Percentiles rank a stretch among this genome's conserved stretches.
These are phyloP conservation scores for Caretta caretta DNA, from an alignment of 2,113 vertebrate genomes.

Conservation along the genomic window DNA sequence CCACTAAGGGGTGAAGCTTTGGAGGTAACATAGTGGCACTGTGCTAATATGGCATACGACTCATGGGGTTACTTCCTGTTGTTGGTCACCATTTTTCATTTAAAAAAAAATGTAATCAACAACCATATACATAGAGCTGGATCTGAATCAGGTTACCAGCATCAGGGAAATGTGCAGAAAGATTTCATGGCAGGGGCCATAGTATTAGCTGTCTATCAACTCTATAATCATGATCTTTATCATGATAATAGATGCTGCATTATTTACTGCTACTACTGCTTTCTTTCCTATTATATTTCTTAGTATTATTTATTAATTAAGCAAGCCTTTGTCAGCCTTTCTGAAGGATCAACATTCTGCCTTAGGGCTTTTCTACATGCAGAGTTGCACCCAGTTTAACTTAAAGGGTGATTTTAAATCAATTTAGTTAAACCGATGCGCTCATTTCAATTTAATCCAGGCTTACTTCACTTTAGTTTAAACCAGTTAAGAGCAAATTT, in stretches of 20 bases:
- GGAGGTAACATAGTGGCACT: background rate
- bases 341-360: background rate
- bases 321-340: background rate
- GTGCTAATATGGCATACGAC: background rate
- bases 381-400: background rate
- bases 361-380: background rate
- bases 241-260: background rate
- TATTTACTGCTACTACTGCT: slow-evolving; percentile 12
- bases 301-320: background rate
- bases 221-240: background rate
- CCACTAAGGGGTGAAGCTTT: background rate
- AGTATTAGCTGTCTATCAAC: background rate
- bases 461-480: background rate
- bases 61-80: background rate
- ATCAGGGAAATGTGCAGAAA: background rate
- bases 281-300: background rate
- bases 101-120: background rate
- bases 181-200: background rate
- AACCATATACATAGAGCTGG: background rate
- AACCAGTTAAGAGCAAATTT: background rate
- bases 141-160: background rate
- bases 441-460: background rate
- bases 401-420: background rate
- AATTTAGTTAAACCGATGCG: background rate
- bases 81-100: background rate